Conservation (phyloP, 2,888 invertebrate genomes). For the Acleris literana region DNA sequence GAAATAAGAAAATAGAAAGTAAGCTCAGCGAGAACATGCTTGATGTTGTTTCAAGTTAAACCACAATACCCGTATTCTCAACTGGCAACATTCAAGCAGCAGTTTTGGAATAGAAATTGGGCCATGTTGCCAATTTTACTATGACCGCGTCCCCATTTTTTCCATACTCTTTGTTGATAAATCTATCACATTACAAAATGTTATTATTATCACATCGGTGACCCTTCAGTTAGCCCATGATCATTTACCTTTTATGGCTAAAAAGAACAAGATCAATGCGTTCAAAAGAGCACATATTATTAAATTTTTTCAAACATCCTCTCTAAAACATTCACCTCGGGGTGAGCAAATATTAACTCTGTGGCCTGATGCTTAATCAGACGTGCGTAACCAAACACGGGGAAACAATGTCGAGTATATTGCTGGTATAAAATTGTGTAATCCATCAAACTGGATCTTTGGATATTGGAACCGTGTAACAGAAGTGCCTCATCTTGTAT, state of each 20-base stretch:
- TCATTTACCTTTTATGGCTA: no score
- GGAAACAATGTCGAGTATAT: slow-evolving; percentile 3
- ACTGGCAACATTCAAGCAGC: no score
- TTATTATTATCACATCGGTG: no score
- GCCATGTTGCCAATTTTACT: not conserved
- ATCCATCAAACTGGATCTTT: slow-evolving; percentile 8
- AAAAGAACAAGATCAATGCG: not conserved
- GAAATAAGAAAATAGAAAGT: no score
- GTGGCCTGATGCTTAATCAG: slow-evolving; percentile 43
- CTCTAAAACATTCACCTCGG: slow-evolving; percentile 13
- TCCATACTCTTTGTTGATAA: no score
- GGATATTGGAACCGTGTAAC: slow-evolving; percentile 6
- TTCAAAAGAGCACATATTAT: not conserved
- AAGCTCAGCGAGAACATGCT: no score
- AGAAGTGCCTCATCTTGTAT: slow-evolving; percentile 6
- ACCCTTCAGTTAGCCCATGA: no score
- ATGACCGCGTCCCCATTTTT: no score
- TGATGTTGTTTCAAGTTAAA: no score
- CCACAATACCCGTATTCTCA: no score
- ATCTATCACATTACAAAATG: no score
- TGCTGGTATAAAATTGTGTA: slow-evolving; percentile 6
- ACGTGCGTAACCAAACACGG: slow-evolving; percentile 40
- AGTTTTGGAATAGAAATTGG: not conserved
- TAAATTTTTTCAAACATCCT: not conserved
- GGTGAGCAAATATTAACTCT: slow-evolving; percentile 40